These are phyloP conservation scores for Palythoa heliodiscus DNA, from an alignment of 92 coral and sea anemone species.

Conservation along the genomic window DNA sequence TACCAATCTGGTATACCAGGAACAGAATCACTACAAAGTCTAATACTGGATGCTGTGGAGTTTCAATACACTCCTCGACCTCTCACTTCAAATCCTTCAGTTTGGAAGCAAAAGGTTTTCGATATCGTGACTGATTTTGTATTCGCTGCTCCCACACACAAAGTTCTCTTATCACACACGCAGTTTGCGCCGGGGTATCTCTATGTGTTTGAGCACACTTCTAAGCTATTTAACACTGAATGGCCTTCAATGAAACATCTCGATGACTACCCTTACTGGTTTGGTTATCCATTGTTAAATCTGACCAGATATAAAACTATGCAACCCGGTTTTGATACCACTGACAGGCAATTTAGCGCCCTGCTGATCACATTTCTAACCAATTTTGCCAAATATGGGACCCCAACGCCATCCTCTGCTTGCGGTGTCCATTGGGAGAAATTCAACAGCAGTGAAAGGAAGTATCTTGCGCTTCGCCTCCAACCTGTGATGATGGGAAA, in stretches of 20 bases:
- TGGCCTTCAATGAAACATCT: constrained; percentile 23
- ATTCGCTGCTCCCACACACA: constrained; percentile 53
- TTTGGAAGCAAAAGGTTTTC: constrained; percentile 46
- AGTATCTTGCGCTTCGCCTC: constrained; percentile 59
- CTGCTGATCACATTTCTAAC: constrained; percentile 42
- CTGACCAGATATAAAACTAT: constrained; percentile 20
- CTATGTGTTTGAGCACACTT: constrained; percentile 52
- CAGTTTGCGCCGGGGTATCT: constrained; percentile 52
- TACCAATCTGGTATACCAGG: constrained; percentile 36
- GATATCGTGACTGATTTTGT: constrained; percentile 48
- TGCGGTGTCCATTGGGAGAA: constrained; percentile 61
- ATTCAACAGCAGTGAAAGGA: constrained; percentile 57
- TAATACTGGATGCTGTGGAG: constrained; percentile 43
- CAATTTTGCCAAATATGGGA: constrained; percentile 60
- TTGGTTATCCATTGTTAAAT: constrained; percentile 38
- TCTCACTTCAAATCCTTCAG: constrained; percentile 33
- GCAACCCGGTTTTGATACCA: constrained; percentile 33
- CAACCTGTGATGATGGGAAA: constrained; percentile 53
- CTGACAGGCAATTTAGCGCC: constrained; percentile 53
- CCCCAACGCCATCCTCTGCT: constrained; percentile 52
- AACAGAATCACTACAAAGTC: constrained; percentile 15
- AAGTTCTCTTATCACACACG: constrained; percentile 53
- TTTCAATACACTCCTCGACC: constrained; percentile 67
- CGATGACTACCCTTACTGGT: constrained; percentile 28
- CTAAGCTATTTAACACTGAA: constrained; percentile 18